A percentile compares a stretch with the other conserved stretches of the same genome.
Evolutionary conservation across 1,140 invertebrate species (phyloP).

Genomic region (Phortica variegata): DNA sequence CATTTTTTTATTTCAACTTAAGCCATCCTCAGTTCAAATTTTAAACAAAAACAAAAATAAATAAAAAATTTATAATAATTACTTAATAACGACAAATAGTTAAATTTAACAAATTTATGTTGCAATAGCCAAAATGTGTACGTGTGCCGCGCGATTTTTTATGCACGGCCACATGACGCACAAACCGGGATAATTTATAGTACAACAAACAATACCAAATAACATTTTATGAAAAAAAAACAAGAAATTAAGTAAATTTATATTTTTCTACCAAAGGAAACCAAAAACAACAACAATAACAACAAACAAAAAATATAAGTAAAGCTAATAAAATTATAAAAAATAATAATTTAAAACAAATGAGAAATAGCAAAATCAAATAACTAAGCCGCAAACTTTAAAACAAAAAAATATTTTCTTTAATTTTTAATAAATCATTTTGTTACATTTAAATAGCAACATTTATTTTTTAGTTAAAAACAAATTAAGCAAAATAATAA

Average conservation of each 20-base stretch:
- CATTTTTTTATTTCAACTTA: slow-evolving; percentile 39
- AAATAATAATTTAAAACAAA: no score
- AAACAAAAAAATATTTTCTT: no score
- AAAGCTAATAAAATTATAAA: slow-evolving; percentile 32
- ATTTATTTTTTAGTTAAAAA: slow-evolving; percentile 37
- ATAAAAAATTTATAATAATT: slow-evolving; percentile 41
- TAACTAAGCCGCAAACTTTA: no score
- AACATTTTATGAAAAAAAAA: background rate
- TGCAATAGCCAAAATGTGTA: slow-evolving; percentile 51
- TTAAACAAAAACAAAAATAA: slow-evolving; percentile 34
- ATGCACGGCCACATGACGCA: no score
- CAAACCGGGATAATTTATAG: slow-evolving; percentile 58
- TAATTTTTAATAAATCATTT: no score
- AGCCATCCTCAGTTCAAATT: slow-evolving; percentile 55
- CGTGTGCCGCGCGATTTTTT: slow-evolving; percentile 35
- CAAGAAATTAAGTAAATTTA: slow-evolving; percentile 10
- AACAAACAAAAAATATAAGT: slow-evolving; percentile 32
- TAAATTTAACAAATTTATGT: slow-evolving; percentile 46
- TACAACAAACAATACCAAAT: slow-evolving; percentile 46
- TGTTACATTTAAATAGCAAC: slow-evolving; percentile 27
- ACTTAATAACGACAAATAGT: slow-evolving; percentile 41
- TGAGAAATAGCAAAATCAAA: no score
- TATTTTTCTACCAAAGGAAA: slow-evolving; percentile 1
- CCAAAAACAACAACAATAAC: slow-evolving; percentile 18
- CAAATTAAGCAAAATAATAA: slow-evolving; percentile 9